Base-by-base conservation (phyloP, 2,888 invertebrate species). In the Nebria brevicollis region DNA sequence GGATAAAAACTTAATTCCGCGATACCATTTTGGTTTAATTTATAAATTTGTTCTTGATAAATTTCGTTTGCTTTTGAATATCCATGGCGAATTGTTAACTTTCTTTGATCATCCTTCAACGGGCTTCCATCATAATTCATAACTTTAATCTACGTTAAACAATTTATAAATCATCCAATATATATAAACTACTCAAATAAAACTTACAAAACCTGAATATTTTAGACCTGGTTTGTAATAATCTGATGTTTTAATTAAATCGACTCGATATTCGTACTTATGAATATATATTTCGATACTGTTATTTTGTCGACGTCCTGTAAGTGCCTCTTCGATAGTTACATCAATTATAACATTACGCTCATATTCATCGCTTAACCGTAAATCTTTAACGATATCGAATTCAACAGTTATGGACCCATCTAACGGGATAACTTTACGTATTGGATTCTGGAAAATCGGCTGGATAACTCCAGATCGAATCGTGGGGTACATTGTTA, bases 171-270 rank as follows among this genome's bases (percentile, higher is more conserved):
- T 13, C 26, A 26, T 25, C 4, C 54, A 72, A 65, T 74, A 10
- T 42, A 5, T 42, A 26, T 75, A 25, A 25, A 75, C 42, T 4
- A 5, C 8, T 3, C 26, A 10, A 2, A 25, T 1, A 42, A 77
- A 83, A 89, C 92, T 91, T 89, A 95, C 95, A 90, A 94, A 95
- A 26, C 97, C 94, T 43, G 93, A 94, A 85, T 95, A 97, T 83
- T 95, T 94, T 75, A 98, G 91, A 26, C 95, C 95, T 0, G 97
- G 97, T 88, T 97, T 97, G 89, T 97, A 98, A 84, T 94, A 94
- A 84, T 95, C 95, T 0, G 97, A 95, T 26, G 95, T 94, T 85
- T 95, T 93, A 25, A 97, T 93, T 77, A 96, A 90, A 82, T 94
- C 92, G 90, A 97, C 91, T 84, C 93, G 93, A 85, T 95, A 95